A percentile compares a stretch with the other conserved stretches of the same genome.
Conservation (phyloP, 2,113 vertebrate genomes). For the Neofelis nebulosa region DNA sequence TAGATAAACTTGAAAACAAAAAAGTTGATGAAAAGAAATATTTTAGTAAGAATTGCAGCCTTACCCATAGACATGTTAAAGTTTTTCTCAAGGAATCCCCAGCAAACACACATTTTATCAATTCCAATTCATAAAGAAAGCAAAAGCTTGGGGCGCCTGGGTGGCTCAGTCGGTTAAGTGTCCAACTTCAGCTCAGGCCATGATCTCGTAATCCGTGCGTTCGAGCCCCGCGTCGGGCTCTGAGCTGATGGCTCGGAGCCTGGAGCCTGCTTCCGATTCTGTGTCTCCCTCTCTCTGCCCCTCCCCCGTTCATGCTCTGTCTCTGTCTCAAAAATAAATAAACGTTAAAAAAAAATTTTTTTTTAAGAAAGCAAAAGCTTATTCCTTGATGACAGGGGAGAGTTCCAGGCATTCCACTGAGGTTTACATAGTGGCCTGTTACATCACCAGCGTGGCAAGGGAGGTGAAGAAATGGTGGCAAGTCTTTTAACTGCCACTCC, state of each 20-base stretch:
- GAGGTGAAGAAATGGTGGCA: not conserved
- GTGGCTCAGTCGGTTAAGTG: no score
- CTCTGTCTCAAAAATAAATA: no score
- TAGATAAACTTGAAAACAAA: no score
- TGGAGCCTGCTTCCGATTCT: no score
- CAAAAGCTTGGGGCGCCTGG: not conserved
- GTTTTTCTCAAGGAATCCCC: not conserved
- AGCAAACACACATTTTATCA: conserved; percentile 1
- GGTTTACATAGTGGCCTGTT: not conserved
- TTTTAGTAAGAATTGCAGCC: not conserved
- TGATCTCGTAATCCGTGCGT: accelerated
- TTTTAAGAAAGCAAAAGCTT: not conserved
- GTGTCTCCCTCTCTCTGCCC: no score
- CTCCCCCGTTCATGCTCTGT: no score
- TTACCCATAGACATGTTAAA: not conserved
- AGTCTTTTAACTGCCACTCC: not conserved
- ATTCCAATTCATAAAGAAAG: conserved; percentile 36
- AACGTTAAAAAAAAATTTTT: no score
- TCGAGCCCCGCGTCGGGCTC: no score
- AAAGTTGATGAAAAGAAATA: not conserved
- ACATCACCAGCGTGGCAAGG: not conserved
- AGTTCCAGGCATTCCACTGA: not conserved
- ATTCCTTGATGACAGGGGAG: not conserved
- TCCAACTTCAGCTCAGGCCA: no score
- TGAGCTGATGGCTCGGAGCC: no score